A percentile compares a stretch with the other conserved stretches of the same genome.
Evolutionary conservation across 1,140 invertebrate genomes (phyloP).

Genomic region (Ostrea edulis): DNA sequence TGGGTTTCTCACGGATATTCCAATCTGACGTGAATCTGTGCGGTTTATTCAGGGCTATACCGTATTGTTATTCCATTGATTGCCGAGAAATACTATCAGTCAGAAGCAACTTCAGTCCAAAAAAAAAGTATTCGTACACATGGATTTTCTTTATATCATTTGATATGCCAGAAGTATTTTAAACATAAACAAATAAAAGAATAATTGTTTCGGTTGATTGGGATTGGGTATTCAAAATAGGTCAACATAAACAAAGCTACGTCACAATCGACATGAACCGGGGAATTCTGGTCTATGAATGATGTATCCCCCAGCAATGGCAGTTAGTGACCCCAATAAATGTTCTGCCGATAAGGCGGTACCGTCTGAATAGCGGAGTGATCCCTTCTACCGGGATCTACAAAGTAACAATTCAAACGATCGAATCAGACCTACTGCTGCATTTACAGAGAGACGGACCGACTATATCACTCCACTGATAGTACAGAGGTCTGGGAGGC

Average conservation of each 20-base stretch:
- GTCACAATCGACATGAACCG: constrained; percentile 24
- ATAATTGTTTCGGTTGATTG: constrained; percentile 27
- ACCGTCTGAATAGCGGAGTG: background rate
- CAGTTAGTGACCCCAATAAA: constrained; percentile 28
- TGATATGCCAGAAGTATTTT: constrained; percentile 29
- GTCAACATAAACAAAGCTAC: constrained; percentile 35
- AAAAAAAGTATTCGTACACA: constrained; percentile 30
- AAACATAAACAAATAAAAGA: constrained; percentile 20
- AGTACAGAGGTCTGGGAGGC: background rate
- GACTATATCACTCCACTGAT: constrained; percentile 6
- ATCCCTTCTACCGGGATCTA: constrained; percentile 6
- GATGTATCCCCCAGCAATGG: constrained; percentile 9
- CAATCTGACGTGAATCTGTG: constrained; percentile 26
- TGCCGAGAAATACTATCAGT: constrained; percentile 21
- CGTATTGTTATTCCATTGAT: constrained; percentile 5
- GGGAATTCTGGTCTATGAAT: constrained; percentile 5
- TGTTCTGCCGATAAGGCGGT: background rate
- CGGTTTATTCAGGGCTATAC: background rate
- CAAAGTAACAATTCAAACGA: constrained; percentile 11
- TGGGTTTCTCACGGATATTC: constrained; percentile 9
- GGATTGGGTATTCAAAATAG: constrained; percentile 32
- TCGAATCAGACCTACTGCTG: constrained; percentile 2
- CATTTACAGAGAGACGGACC: background rate
- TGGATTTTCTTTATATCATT: constrained; percentile 35
- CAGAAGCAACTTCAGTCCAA: background rate